These are phyloP conservation scores for Hippoglossus hippoglossus DNA, from an alignment of 2,797 vertebrate species.

Conservation along the genomic window DNA sequence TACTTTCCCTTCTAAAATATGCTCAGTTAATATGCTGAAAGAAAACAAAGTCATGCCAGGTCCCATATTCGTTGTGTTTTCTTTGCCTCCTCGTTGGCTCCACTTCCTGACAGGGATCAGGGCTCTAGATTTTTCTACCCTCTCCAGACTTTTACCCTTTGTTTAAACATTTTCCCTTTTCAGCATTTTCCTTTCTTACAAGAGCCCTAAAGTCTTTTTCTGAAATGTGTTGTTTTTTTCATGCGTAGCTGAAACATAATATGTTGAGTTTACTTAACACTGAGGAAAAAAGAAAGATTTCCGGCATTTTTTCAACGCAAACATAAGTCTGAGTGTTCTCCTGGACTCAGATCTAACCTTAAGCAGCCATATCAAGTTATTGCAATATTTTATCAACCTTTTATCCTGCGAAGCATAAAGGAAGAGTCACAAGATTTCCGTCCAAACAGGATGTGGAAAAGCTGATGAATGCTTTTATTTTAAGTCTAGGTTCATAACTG, in stretches of 20 bases:
- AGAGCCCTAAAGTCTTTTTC: constrained; percentile 4
- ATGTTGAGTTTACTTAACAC: not conserved
- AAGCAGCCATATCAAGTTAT: not conserved
- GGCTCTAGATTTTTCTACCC: constrained; percentile 21
- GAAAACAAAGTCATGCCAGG: constrained; percentile 55
- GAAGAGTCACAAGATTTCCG: too few species aligned
- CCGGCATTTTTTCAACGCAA: not conserved
- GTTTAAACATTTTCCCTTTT: constrained; percentile 36
- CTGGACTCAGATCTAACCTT: not conserved
- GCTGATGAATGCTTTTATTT: too few species aligned
- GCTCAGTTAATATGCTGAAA: constrained; percentile 51
- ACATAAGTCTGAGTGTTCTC: not conserved
- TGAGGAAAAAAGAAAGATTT: not conserved
- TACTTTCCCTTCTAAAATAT: constrained; percentile 49
- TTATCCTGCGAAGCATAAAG: too few species aligned
- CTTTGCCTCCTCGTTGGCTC: constrained; percentile 56
- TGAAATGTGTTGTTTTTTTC: constrained; percentile 14
- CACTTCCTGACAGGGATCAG: constrained; percentile 54
- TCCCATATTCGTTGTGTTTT: constrained; percentile 59
- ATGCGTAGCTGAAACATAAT: constrained; percentile 13
- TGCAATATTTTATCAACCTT: not conserved
- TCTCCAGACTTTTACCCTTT: constrained; percentile 39
- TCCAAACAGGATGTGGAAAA: too few species aligned
- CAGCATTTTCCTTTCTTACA: constrained; percentile 35
- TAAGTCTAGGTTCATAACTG: too few species aligned